Conservation (phyloP, 2,888 invertebrate genomes). For the Nemurella pictetii region DNA sequence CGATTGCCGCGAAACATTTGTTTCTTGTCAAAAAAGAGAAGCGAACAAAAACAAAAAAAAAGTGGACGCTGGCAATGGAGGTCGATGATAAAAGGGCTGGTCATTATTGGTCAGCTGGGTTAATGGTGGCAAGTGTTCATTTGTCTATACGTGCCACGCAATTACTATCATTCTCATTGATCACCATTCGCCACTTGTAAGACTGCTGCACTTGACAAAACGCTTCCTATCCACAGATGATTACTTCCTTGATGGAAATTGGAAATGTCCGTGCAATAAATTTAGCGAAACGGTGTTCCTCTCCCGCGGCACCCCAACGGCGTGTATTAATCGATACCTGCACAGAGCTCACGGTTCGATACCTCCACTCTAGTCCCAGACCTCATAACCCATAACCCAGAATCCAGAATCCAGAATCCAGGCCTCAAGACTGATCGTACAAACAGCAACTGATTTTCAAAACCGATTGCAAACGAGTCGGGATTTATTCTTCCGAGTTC, state of each 20-base stretch:
- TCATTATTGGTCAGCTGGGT: slow-evolving; percentile 3
- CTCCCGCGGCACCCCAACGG: neutral
- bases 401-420: too few relatives aligned
- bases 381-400: too few relatives aligned
- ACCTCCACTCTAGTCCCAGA: neutral
- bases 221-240: neutral
- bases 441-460: neutral
- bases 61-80: neutral
- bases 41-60: neutral
- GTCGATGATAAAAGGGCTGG: neutral
- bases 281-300: neutral
- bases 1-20: neutral
- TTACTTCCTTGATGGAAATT: neutral
- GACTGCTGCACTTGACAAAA: slow-evolving; percentile 11
- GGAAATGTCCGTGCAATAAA: neutral
- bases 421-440: too few relatives aligned
- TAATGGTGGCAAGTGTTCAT: neutral
- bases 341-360: neutral
- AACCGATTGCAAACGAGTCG: neutral
- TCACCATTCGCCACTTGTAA: slow-evolving; percentile 9
- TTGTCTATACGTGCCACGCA: neutral
- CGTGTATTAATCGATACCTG: neutral
- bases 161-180: slow-evolving; percentile 5
- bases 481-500: neutral
- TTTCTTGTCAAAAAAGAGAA: neutral